A percentile compares a stretch with the other conserved stretches of the same genome.
These are phyloP conservation scores for Vimba vimba DNA, from an alignment of 2,113 vertebrate species.

Conservation along the genomic window DNA sequence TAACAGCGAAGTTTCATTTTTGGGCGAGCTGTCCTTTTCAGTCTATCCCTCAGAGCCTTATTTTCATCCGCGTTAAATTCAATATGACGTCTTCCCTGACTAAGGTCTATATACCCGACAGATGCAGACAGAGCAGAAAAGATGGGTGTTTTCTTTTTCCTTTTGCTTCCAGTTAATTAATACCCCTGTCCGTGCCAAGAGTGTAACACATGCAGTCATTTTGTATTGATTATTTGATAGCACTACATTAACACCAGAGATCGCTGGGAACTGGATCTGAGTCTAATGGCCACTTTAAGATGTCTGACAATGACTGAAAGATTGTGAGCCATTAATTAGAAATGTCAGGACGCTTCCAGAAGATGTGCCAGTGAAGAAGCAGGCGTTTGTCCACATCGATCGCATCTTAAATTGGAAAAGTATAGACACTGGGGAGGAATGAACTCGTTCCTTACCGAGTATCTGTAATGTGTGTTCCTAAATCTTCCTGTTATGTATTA, in stretches of 20 bases:
- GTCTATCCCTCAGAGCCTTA: no score
- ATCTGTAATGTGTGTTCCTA: background rate
- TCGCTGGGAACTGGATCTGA: background rate
- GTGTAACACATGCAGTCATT: background rate
- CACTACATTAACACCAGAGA: conserved; percentile 6
- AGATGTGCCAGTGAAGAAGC: background rate
- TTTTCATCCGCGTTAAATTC: no score
- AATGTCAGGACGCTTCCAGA: background rate
- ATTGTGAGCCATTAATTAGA: background rate
- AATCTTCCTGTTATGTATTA: background rate
- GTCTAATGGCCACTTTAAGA: background rate
- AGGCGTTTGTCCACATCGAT: background rate
- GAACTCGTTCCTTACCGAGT: background rate
- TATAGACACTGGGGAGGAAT: no score
- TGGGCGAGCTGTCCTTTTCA: no score
- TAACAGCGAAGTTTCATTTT: no score
- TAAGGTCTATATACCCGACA: background rate
- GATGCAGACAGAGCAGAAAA: background rate
- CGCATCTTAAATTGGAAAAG: background rate
- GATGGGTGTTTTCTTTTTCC: background rate
- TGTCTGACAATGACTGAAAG: background rate
- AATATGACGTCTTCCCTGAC: no score
- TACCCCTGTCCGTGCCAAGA: background rate
- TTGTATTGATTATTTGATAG: background rate
- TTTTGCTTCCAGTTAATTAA: background rate